Conservation (phyloP, 2,797 vertebrate species). For the Neosilurus hyrtlii region DNA sequence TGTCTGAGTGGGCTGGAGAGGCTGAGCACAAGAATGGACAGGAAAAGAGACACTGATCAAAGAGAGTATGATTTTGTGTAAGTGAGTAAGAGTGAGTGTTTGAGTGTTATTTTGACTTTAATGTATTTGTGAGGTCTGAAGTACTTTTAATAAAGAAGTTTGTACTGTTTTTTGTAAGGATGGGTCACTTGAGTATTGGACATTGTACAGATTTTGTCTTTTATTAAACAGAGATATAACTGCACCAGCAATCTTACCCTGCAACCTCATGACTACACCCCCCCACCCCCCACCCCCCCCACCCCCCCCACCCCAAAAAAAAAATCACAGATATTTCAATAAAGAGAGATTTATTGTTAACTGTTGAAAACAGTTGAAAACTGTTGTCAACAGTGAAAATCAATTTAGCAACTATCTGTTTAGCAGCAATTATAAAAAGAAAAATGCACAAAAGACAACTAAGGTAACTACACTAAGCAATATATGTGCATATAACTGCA, state of each 20-base stretch:
- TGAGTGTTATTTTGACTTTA: neutral
- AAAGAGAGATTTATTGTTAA: neutral
- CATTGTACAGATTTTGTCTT: neutral
- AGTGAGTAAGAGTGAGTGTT: neutral
- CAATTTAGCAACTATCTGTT: no score
- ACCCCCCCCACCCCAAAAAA: neutral
- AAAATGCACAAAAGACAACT: no score
- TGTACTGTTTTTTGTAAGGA: slow-evolving; percentile 18
- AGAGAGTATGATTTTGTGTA: neutral
- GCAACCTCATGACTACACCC: neutral
- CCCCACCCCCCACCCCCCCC: no score
- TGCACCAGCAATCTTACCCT: no score
- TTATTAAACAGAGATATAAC: neutral
- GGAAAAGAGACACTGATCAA: neutral
- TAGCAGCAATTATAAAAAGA: no score
- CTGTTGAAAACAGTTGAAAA: no score
- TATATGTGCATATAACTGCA: no score
- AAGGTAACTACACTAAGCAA: no score
- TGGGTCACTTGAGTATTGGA: neutral
- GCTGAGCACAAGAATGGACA: neutral
- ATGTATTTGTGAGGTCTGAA: slow-evolving; percentile 26
- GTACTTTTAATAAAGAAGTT: slow-evolving; percentile 25
- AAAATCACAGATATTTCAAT: neutral
- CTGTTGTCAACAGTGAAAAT: no score
- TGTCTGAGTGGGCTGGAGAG: neutral